Evolutionary conservation across 2,113 vertebrate species (phyloP), one percentile per base, ranked within the genome.

Genomic region (Apus apus): DNA sequence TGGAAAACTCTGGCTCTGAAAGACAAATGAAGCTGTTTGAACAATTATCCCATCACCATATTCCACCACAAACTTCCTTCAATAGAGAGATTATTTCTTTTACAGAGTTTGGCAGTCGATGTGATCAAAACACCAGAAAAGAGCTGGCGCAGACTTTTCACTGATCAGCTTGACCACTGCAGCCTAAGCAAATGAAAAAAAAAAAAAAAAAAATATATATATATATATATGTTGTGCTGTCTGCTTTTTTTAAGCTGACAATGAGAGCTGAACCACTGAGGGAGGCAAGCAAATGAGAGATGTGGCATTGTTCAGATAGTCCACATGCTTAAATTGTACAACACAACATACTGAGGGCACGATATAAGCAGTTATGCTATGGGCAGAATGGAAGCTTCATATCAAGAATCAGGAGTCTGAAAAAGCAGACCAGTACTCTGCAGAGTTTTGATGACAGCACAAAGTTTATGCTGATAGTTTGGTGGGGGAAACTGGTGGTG

Each of bases 161-260:
- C 61, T 72, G 78, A 75, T 94, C 65, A 78, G 76, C 13, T 87
- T 96, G 85, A 85, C 96, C 82, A 94, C 25, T 57, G 75, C 34
- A 93, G 40, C 36, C 81, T 72, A 18, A 64, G 68, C 5, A 32
- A 90, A 86, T 50, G 53, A n/a, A 76, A 56, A 96, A 95, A 74
- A 91, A 56, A 2, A 8, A 38, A 38, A 38, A 38, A 38, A n/a
- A n/a, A n/a, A n/a, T n/a, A n/a, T n/a, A 8, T 38, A 38, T 38
- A 38, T 38, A 38, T 38, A 38, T 38, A 38, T 61, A 46, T 13
- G 43, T 74, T 34, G 0, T 74, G 79, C 68, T 67, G 43, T 23
- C 68, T 53, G 60, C 26, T 45, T 57, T 93, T 95, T 45, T 87
- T 82, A 95, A 84, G 61, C 61, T 4, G 68, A 21, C 0, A 2